Base-by-base conservation (phyloP, 2,888 invertebrate species). In the Parapristionchus giblindavisi region DNA sequence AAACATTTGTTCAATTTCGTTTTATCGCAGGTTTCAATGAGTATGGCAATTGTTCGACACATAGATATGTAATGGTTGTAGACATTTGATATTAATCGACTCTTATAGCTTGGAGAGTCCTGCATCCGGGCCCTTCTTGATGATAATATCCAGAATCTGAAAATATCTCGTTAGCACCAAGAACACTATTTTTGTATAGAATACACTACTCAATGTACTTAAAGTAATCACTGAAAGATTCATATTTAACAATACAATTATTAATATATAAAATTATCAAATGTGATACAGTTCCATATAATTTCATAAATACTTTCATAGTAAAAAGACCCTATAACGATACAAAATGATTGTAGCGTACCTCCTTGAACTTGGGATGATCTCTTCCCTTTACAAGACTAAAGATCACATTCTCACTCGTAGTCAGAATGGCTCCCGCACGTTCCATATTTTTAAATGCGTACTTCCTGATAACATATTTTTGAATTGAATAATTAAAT, bases 401-500 rank as follows among this genome's bases (percentile, higher is more conserved):
- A n/a, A 71, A 71, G 38, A 71, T 56, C 11, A 71, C 70, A 24
- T 71, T 71, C 70, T 71, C 70, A 21, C 56, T 56, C 40, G 70
- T 71, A 27, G 70, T 71, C 38, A 71, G 70, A 24, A 56, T 40
- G 1, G 70, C 70, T 29, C 70, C 70, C 56, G 70, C 70, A 1
- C 70, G 38, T 32, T 71, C 70, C 70, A 71, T 71, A 8, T 71
- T 54, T 29, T 17, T 32, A 56, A 71, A 71, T 8, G 70, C 70
- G 70, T 71, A 71, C 56, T 71, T 54, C 40, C 70, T 71, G 70
- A 14, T 29, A n/a, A n/a, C n/a, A n/a, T n/a, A 56, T 40, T 3
- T 1, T 34, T 27, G 34, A 17, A 17, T 66, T 4, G 29, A 48
- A 29, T 11, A 58, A 24, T 17, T n/a, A 34, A 34, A 21, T 14